Conservation (phyloP, 1,140 invertebrate genomes). For the Scaptomyza montana region DNA sequence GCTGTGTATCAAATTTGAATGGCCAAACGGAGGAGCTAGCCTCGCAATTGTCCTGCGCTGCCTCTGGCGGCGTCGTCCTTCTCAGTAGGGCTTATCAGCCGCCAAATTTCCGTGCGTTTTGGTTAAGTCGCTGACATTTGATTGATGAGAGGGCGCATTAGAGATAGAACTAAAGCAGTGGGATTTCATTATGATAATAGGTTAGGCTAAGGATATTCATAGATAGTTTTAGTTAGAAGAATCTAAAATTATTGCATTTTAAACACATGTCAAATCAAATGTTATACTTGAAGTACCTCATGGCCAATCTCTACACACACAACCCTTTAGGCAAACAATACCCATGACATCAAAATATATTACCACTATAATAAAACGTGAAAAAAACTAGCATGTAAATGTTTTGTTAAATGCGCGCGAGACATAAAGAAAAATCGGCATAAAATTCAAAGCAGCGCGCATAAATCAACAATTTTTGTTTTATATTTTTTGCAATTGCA, state of each 20-base stretch:
- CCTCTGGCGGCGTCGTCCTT: slow-evolving; percentile 31
- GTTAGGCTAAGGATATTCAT: slow-evolving; percentile 1
- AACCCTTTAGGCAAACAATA: slow-evolving; percentile 21
- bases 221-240: background rate
- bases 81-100: slow-evolving; percentile 64
- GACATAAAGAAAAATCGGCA: slow-evolving; percentile 69
- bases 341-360: slow-evolving; percentile 32
- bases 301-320: slow-evolving; percentile 31
- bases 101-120: slow-evolving; percentile 61
- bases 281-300: slow-evolving; percentile 49
- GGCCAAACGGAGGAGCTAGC: slow-evolving; percentile 7
- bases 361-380: slow-evolving; percentile 18
- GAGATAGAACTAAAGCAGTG: slow-evolving; percentile 11
- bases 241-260: background rate
- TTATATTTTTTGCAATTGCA: slow-evolving; percentile 45
- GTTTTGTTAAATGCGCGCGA: slow-evolving; percentile 61
- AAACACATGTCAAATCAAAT: slow-evolving; percentile 6
- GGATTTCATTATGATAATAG: slow-evolving; percentile 30
- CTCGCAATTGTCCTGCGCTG: slow-evolving; percentile 3
- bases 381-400: slow-evolving; percentile 65
- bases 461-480: slow-evolving; percentile 73
- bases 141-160: slow-evolving; percentile 64
- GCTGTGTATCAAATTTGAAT: slow-evolving; percentile 36
- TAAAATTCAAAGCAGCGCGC: slow-evolving; percentile 56
- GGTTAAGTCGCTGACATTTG: slow-evolving; percentile 63